Evolutionary conservation across 2,797 vertebrate species (phyloP), one percentile per base, ranked within the genome.

Genomic region (Neosilurus hyrtlii): DNA sequence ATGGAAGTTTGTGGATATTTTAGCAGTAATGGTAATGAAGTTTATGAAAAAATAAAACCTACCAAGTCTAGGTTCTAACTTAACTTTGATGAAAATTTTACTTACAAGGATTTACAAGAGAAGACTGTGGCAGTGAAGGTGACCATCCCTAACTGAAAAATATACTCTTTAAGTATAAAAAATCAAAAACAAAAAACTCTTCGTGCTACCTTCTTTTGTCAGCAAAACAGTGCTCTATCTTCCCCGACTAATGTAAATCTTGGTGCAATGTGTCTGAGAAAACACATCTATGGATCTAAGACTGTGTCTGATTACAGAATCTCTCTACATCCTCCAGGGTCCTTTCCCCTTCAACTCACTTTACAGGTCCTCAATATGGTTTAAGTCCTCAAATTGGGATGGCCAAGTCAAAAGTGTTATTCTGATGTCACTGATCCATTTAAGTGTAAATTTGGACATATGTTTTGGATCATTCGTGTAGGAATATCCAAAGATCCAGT

Each of bases 391-490:
- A 24, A 20, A n/a, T 56, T 61, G 73, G 30, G 56, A 63, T 78
- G n/a, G 59, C n/a, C 75, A 77, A 18, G 3, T 63, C 59, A 63
- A 24, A 78, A 59, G 22, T 6, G 3, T 51, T 24, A 71, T 73
- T 26, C 12, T 54, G 49, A 73, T 52, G 30, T 26, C 61, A 20
- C 37, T 18, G 61, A 78, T 49, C 15, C 75, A 49, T 63, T 78
- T 78, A 11, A 63, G 22, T 63, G 74, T 49, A 61, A 43, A 51
- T 63, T 26, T 49, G 15, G 75, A 63, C 37, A 49, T 18, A 30
- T 51, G 75, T 24, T 78, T 63, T 63, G 75, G 43, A 78, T 78
- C 75, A 63, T 62, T 16, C 14, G 22, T 62, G n/a, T 37, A 18
- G 4, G 57, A 62, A 49, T 30, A 18, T 49, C 22, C 35, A 49